Base-by-base conservation (phyloP, 2,797 vertebrate species). In the Linurgus olivaceus region DNA sequence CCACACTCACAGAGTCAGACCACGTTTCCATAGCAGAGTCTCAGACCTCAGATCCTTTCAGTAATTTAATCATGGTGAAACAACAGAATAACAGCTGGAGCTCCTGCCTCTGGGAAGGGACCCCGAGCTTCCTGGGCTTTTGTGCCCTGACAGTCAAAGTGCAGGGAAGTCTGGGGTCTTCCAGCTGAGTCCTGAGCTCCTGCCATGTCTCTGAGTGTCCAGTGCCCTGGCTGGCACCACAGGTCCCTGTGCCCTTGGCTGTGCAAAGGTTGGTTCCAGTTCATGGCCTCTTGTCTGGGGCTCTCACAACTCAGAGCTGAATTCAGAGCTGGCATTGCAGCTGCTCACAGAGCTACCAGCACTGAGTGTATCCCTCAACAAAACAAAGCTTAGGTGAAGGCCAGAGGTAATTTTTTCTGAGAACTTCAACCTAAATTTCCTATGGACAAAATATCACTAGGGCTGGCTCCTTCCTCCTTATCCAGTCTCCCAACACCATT, bases 271-370 rank as follows among this genome's bases (percentile, higher is more conserved):
- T 63, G 73, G 37, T 29, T 76, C 48, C 58, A 63, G 48, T 13
- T 55, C 68, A 47, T 0, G 1, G n/a, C 7, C 23, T 37, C 50
- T 23, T 55, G 5, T 55, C 42, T 38, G 28, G 28, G 51, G 28
- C 15, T 62, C 17, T 62, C 33, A 54, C 6, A 37, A 24, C 11
- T 44, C 19, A 28, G 20, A 65, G 33, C 28, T 58, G 7, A n/a
- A 5, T 14, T 17, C 1, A 2, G 38, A 51, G 14, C 52, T 45
- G 59, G 29, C 28, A 14, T n/a, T 38, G 38, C 48, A 63, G 50
- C 74, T 78, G n/a, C 48, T 35, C 48, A 44, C 1, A 11, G 8
- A 80, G 25, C 14, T 38, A 31, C 28, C 0, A 0, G 28, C 16
- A 51, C 20, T 45, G 47, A 79, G 40, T 3, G 8, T 25, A 25